A percentile compares a stretch with the other conserved stretches of the same genome.
phyloP scores from a whole-genome alignment of 2,113 vertebrate genomes.

The Tringa solitaria region DNA sequence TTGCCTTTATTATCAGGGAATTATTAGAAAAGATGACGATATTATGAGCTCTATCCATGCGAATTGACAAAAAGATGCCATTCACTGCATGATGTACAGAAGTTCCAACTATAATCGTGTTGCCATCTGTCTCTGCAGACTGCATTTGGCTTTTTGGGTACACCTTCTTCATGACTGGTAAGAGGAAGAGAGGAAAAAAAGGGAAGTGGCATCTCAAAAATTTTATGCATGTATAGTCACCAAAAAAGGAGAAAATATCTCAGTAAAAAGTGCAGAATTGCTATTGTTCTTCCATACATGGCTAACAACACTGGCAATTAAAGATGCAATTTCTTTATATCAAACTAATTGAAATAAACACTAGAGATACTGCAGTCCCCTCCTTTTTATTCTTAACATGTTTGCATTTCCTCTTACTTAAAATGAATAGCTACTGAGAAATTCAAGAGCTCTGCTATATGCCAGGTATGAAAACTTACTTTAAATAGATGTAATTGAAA shows the following conservation, averaged over 20 bases:
- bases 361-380: background rate
- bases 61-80: background rate
- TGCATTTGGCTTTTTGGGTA: background rate
- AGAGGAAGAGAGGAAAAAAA: background rate
- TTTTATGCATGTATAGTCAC: background rate
- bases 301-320: background rate
- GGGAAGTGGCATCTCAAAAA: background rate
- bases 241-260: background rate
- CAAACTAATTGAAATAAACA: background rate
- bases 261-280: background rate
- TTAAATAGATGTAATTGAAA: constrained; percentile 89
- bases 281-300: background rate
- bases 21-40: background rate
- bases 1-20: background rate
- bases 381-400: background rate
- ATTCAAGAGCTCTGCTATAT: background rate
- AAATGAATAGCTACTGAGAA: background rate
- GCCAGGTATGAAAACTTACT: constrained; percentile 77
- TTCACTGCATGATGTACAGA: background rate
- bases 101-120: background rate
- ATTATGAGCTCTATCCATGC: background rate
- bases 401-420: background rate
- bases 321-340: background rate
- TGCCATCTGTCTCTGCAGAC: background rate
- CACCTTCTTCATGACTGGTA: background rate